Evolutionary conservation across 1,140 invertebrate genomes (phyloP), one percentile per base, ranked within the genome.

Genomic region (Polypedilum pembai): DNA sequence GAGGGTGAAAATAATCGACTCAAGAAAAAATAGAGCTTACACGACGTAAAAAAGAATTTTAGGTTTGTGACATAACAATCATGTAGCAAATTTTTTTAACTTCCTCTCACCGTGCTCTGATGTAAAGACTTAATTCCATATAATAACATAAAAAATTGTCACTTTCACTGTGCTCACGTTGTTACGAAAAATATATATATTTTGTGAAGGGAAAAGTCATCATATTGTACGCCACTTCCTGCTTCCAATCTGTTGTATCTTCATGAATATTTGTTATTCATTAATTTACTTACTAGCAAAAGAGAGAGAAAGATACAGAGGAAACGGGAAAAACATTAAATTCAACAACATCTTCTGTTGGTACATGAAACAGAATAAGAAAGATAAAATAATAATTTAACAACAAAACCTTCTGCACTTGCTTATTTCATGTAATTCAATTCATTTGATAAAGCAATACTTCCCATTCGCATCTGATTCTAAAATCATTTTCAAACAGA

Each of bases 201-300:
- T 33, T 33, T 33, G 24, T 33, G 24, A 33, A 33, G 24, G 24
- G 24, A 33, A 33, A 33, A 33, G 24, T 33, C 24, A 33, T 33
- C 24, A 5, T 5, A 33, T 33, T 33, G 5, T 33, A 33, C 24
- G 24, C 24, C 24, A 33, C 24, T 33, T 33, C 24, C 24, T 33
- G 24, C 24, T 33, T 33, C 24, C 24, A 33, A 33, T 33, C 24
- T 33, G 24, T 33, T 33, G 24, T 33, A 33, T 33, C 24, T 33
- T 56, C 45, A 56, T 56, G 45, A 56, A 56, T 56, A 56, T 56
- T 56, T 56, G 45, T 56, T 15, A 56, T 56, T n/a, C 45, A 56
- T 56, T 56, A 56, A 56, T 56, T 56, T 56, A 56, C 8, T 56
- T 12, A 56, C 45, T 56, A 12, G 12, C n/a, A 4, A 4, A 56